Percentiles rank a stretch among this genome's conserved stretches.
Evolutionary conservation across 2,113 vertebrate genomes (phyloP).

Genomic region (Sclerurus mexicanus): DNA sequence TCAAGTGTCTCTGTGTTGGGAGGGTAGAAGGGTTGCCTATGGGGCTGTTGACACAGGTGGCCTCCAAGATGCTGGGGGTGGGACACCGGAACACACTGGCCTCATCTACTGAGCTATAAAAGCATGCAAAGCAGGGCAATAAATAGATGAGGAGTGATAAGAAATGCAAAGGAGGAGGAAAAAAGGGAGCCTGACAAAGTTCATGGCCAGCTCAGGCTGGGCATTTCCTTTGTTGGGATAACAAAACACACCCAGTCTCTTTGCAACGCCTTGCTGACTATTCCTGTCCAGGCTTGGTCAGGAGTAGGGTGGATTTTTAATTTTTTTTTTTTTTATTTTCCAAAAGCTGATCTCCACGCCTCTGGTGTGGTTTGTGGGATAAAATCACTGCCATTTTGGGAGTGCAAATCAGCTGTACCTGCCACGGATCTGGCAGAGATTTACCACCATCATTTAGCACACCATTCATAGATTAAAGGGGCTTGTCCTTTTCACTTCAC

Average conservation of each 20-base stretch:
- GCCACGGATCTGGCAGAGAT: background rate
- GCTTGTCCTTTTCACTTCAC: constrained; percentile 52
- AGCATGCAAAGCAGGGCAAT: background rate
- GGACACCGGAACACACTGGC: background rate
- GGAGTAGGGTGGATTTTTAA: accelerated
- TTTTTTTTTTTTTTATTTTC: too few relatives aligned
- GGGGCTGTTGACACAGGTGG: background rate
- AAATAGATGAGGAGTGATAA: background rate
- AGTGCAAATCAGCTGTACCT: constrained; percentile 12
- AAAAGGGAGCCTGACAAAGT: background rate
- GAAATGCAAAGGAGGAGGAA: background rate
- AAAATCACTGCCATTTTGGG: background rate
- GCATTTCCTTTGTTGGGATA: background rate
- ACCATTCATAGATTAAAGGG: constrained; percentile 40
- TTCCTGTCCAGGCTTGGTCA: background rate
- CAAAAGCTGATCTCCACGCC: background rate
- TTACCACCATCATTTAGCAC: constrained; percentile 33
- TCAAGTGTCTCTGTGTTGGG: background rate
- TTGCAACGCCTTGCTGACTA: background rate
- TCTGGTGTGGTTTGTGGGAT: background rate
- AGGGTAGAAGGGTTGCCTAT: background rate
- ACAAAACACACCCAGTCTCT: background rate
- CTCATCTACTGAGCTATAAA: background rate
- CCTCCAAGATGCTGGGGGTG: background rate
- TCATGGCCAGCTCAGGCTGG: background rate